phyloP scores from a whole-genome alignment of 2,113 vertebrate species.

The Malurus elegans region DNA sequence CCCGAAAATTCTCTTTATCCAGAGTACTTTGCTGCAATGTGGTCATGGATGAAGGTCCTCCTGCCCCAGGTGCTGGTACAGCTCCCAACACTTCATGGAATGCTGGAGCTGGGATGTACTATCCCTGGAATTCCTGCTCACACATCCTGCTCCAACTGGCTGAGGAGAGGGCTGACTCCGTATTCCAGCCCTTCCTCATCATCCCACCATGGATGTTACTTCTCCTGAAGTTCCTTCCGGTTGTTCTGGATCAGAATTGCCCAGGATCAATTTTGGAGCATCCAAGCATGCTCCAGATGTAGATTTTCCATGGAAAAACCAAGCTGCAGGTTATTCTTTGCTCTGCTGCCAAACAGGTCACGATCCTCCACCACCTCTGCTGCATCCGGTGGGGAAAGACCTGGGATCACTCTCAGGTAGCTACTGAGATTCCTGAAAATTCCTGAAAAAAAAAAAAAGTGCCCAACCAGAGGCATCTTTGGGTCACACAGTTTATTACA shows the following conservation, averaged over 20 bases:
- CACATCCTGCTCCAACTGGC: not conserved
- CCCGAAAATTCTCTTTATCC: not conserved
- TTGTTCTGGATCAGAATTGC: not conserved
- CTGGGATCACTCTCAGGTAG: not conserved
- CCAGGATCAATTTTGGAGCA: not conserved
- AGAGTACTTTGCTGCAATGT: fast-evolving
- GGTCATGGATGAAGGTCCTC: not conserved
- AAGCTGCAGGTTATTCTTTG: not conserved
- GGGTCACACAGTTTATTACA: not conserved
- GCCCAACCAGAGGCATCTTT: not conserved
- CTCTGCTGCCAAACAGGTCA: not conserved
- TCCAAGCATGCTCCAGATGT: not conserved
- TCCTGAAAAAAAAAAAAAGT: not conserved
- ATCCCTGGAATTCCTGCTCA: not conserved
- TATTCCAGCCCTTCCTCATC: not conserved
- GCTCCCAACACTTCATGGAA: not conserved
- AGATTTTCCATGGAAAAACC: not conserved
- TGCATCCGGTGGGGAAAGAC: not conserved
- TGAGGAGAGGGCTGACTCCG: not conserved
- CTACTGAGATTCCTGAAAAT: not conserved
- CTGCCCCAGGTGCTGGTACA: not conserved
- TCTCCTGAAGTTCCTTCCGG: not conserved
- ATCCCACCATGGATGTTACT: not conserved
- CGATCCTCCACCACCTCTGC: not conserved
- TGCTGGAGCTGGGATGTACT: not conserved